Evolutionary conservation across 2,797 vertebrate species (phyloP).

Genomic region (Cuculus canorus): DNA sequence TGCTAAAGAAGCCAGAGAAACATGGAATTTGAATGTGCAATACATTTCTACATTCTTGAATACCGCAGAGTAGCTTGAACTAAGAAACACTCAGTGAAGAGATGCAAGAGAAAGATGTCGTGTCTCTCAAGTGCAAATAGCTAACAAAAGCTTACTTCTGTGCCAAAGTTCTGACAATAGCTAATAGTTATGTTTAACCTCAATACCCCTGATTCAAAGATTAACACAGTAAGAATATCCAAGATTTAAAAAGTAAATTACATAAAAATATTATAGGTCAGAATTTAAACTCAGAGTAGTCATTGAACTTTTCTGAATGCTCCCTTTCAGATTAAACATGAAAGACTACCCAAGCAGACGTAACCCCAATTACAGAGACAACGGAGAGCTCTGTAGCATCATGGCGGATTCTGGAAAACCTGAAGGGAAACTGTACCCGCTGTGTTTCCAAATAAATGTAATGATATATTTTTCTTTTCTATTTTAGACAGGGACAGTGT

Average conservation of each 20-base stretch:
- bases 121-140: not conserved
- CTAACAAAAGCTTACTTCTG: not conserved
- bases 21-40: not conserved
- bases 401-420: not conserved
- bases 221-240: not conserved
- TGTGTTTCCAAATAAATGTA: not conserved
- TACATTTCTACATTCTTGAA: not conserved
- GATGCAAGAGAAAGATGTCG: not conserved
- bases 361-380: not conserved
- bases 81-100: not conserved
- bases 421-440: not conserved
- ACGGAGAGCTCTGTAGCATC: not conserved
- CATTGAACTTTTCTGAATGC: not conserved
- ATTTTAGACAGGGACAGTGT: not conserved
- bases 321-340: not conserved
- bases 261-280: not conserved
- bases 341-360: not conserved
- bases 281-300: not conserved
- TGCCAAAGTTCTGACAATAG: not conserved
- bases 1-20: slow-evolving; percentile 4
- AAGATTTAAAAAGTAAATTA: not conserved
- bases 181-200: not conserved
- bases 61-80: not conserved
- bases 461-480: not conserved
- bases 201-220: not conserved